phyloP scores from a whole-genome alignment of 2,797 vertebrate species.

The Lacerta bilineata region DNA sequence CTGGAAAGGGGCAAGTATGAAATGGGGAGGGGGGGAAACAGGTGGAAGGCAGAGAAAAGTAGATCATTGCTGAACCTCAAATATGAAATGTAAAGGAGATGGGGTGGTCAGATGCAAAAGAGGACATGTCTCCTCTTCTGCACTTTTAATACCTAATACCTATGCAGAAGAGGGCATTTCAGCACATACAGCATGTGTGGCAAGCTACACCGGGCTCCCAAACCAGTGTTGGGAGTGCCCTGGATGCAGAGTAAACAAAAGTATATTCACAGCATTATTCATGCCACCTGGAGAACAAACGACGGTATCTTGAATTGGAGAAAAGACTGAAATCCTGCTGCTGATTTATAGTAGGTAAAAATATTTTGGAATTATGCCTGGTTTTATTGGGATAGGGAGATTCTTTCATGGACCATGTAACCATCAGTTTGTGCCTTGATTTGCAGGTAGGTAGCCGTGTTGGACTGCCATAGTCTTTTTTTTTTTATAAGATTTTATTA shows the following conservation, averaged over 20 bases:
- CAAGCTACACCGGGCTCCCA: too few species aligned
- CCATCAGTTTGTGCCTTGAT: background rate
- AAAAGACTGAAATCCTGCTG: slow-evolving; percentile 3
- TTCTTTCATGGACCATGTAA: background rate
- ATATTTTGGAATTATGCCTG: background rate
- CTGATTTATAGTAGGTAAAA: background rate
- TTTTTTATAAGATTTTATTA: too few species aligned
- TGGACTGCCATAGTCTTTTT: too few species aligned
- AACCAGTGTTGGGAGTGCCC: too few species aligned
- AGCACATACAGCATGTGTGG: background rate
- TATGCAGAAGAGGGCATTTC: background rate
- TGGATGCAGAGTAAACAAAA: background rate
- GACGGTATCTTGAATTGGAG: background rate
- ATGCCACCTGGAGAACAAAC: background rate
- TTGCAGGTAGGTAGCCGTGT: too few species aligned
- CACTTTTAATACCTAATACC: background rate
- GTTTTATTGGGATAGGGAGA: background rate
- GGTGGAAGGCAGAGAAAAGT: background rate
- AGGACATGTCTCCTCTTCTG: too few species aligned
- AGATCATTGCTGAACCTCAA: background rate
- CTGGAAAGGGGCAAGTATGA: background rate
- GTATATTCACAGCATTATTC: too few species aligned
- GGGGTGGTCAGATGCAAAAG: background rate
- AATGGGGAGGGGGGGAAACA: background rate
- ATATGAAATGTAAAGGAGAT: too few species aligned